These are phyloP conservation scores for Melipona beecheii DNA, from an alignment of 2,888 invertebrate species.

Conservation along the genomic window DNA sequence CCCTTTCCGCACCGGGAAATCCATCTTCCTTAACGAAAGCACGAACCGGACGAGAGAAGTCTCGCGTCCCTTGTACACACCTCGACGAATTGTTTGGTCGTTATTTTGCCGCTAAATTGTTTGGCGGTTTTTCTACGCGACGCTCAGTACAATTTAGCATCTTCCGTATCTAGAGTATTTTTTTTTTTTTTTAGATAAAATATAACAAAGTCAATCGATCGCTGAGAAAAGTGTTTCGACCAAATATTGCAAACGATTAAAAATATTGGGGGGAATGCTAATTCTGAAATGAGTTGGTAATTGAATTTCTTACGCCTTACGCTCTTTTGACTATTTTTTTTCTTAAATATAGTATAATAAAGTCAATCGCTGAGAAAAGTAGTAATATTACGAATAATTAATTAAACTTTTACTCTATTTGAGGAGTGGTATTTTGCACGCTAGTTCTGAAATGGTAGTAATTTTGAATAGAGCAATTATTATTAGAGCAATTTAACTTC, in stretches of 20 bases:
- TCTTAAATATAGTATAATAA: no score
- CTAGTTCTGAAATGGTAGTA: no score
- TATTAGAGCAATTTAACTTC: no score
- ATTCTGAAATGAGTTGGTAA: no score
- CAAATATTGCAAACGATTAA: background rate
- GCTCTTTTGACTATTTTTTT: no score
- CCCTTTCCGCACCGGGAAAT: slow-evolving; percentile 8
- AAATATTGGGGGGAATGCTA: background rate
- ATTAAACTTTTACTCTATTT: background rate
- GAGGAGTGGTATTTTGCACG: background rate
- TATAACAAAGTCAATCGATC: background rate
- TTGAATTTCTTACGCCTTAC: no score
- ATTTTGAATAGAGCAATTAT: no score
- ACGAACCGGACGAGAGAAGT: background rate
- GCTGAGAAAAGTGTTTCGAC: background rate
- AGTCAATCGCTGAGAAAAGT: no score
- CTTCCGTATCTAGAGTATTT: no score
- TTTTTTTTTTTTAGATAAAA: no score
- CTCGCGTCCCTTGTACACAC: background rate
- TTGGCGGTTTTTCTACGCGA: background rate
- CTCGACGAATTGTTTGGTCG: background rate
- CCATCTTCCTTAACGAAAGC: slow-evolving; percentile 1
- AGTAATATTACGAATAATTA: no score
- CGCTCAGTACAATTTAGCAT: no score
- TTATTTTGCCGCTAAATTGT: background rate